Conservation (phyloP, 2,113 vertebrate species). For the Pituophis catenifer region DNA sequence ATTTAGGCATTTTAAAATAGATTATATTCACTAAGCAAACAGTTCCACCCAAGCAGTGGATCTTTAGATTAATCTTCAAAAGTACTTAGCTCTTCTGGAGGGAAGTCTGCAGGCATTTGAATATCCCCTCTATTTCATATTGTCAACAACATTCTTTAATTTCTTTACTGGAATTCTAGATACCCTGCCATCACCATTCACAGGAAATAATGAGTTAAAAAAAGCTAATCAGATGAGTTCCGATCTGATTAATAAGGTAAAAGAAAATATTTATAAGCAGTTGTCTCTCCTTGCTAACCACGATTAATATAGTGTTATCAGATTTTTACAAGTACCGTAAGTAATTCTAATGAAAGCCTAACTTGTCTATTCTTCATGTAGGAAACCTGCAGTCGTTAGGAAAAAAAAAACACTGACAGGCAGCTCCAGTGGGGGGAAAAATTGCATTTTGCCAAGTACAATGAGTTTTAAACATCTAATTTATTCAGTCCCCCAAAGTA, state of each 20-base stretch:
- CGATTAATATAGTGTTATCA: neutral
- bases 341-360: neutral
- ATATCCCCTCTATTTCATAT: neutral
- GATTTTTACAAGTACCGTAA: neutral
- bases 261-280: neutral
- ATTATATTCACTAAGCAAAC: neutral
- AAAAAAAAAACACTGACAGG: neutral
- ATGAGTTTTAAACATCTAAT: neutral
- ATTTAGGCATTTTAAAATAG: neutral
- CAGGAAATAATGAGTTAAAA: neutral
- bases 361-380: neutral
- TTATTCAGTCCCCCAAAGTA: neutral
- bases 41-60: neutral
- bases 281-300: neutral
- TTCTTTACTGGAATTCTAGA: neutral
- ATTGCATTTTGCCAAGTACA: neutral
- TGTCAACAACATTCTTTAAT: neutral
- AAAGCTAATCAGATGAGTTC: neutral
- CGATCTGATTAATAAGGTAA: neutral
- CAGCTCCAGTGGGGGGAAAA: neutral
- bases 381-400: no score
- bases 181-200: neutral
- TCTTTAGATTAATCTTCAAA: neutral
- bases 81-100: neutral
- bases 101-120: neutral